These are phyloP conservation scores for Saccostrea echinata DNA, from an alignment of 1,140 invertebrate genomes.

Conservation along the genomic window DNA sequence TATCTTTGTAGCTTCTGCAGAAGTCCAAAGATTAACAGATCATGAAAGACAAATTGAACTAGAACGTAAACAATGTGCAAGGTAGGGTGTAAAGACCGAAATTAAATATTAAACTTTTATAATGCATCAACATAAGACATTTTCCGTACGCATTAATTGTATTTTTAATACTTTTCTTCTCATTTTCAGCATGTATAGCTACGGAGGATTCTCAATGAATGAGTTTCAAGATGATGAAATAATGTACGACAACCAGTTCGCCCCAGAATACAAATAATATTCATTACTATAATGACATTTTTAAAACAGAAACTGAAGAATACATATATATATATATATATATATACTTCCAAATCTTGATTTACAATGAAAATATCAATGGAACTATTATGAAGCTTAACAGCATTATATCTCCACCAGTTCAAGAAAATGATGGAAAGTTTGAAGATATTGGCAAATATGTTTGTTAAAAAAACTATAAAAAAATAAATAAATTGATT, in stretches of 20 bases:
- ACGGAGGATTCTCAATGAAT: background rate
- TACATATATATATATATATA: too few species aligned
- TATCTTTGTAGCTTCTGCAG: background rate
- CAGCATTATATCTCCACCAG: too few species aligned
- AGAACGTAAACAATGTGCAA: background rate
- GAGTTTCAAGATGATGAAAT: conserved; percentile 12
- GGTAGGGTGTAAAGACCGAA: background rate
- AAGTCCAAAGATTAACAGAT: background rate
- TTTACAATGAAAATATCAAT: too few species aligned
- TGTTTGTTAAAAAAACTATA: too few species aligned
- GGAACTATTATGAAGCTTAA: too few species aligned
- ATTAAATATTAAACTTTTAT: background rate
- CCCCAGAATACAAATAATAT: background rate
- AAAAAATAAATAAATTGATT: too few species aligned
- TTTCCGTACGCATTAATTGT: background rate
- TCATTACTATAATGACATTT: too few species aligned
- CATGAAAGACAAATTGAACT: background rate
- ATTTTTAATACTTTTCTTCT: background rate
- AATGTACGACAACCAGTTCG: background rate
- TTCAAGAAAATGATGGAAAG: too few species aligned
- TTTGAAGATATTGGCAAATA: too few species aligned
- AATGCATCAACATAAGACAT: background rate
- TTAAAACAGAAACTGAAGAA: too few species aligned
- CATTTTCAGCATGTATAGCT: background rate
- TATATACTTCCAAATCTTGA: too few species aligned